Conservation (phyloP, 2,113 vertebrate genomes). For the Epinephelus moara region DNA sequence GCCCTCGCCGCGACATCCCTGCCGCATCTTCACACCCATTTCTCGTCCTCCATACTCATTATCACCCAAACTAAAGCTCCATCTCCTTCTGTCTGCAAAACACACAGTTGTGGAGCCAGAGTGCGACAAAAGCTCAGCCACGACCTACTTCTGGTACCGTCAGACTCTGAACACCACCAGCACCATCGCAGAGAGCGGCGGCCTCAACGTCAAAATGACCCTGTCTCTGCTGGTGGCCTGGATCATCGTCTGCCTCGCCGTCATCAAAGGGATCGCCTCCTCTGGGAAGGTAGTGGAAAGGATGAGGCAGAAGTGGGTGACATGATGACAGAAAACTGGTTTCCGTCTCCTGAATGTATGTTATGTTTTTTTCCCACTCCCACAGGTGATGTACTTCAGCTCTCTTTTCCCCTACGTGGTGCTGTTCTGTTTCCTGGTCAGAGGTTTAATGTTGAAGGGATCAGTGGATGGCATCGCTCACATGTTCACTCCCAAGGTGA, state of each 20-base stretch:
- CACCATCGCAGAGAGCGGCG: conserved; percentile 94
- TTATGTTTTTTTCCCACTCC: background rate
- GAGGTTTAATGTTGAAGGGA: conserved; percentile 94
- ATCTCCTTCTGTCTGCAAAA: background rate
- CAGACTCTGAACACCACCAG: conserved; percentile 96
- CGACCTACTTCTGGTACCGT: conserved; percentile 99
- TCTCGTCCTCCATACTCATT: background rate
- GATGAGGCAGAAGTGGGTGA: background rate
- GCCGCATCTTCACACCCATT: conserved; percentile 13
- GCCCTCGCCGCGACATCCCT: background rate
- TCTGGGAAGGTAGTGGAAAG: conserved; percentile 91
- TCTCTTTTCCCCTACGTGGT: conserved; percentile 98
- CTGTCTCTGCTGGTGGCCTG: conserved; percentile 94
- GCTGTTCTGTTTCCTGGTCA: conserved; percentile 95
- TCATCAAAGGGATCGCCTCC: conserved; percentile 97
- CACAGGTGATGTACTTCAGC: conserved; percentile 99
- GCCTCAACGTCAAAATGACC: conserved; percentile 97
- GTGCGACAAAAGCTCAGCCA: conserved; percentile 97
- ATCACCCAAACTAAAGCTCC: conserved; percentile 15
- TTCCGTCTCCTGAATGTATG: background rate
- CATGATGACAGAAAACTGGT: background rate
- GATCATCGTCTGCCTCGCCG: conserved; percentile 95
- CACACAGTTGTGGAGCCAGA: conserved; percentile 92
- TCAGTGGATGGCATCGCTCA: conserved; percentile 97
- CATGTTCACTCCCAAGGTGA: conserved; percentile 99